Evolutionary conservation across 2,113 vertebrate species (phyloP), one percentile per base, ranked within the genome.

Genomic region (Vicugna pacos): DNA sequence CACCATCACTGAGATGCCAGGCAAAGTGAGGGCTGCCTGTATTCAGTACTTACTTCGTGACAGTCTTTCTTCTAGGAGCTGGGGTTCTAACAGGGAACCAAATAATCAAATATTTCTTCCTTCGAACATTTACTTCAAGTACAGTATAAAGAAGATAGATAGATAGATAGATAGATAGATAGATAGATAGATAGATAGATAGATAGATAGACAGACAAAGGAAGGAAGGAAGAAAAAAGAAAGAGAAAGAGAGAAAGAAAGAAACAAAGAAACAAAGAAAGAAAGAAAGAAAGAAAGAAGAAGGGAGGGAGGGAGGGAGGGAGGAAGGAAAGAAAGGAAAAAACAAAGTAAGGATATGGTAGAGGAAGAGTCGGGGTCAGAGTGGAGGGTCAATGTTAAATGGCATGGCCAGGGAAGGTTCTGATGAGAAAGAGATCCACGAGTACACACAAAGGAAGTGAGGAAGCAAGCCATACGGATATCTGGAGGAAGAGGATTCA

Each of bases 331-430:
- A 42, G 38, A 42, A 38, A 67, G 73, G 19, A 35, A n/a, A 67
- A 54, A 46, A 65, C 19, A 42, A 28, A 73, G 10, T 6, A 20
- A 58, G 76, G 42, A 75, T 67, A 7, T 32, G 6, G 17, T 19
- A 56, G 60, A 54, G 24, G 62, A 73, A 13, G 35, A 50, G 14
- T 13, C 7, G 13, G 11, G 67, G 28, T 64, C 14, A 13, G 15
- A 6, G 60, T 32, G 15, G 65, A 73, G 9, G 5, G 14, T 42
- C 50, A 4, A 0, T 0, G 16, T 19, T 22, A n/a, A 28, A 14
- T 5, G 7, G 54, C 38, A 32, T 26, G 50, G 26, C n/a, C 70
- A 24, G n/a, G n/a, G 60, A 38, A 16, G n/a, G 8, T 19, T n/a
- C 4, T 10, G 6, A 14, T 13, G 16, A 69, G 65, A 38, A 73